Percentiles rank a stretch among this genome's conserved stretches.
phyloP scores from a whole-genome alignment of 2,888 invertebrate genomes.

The Oscheius sp. region DNA sequence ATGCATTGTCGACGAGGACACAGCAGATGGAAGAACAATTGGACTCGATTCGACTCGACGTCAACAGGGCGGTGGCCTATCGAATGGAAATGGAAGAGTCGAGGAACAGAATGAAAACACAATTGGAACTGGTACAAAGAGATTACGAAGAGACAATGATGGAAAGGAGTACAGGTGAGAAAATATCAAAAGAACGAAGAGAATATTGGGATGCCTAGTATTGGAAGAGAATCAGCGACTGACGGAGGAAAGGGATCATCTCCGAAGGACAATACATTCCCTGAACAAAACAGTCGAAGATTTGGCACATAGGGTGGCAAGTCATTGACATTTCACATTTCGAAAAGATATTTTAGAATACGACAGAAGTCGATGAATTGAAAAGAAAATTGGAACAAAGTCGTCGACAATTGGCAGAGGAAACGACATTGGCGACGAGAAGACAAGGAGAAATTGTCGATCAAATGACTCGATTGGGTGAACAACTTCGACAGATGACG shows the following conservation, averaged over 20 bases:
- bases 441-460: slow-evolving; percentile 28
- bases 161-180: slow-evolving; percentile 50
- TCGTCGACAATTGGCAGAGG: slow-evolving; percentile 38
- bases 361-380: slow-evolving; percentile 41
- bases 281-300: slow-evolving; percentile 27
- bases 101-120: slow-evolving; percentile 44
- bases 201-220: slow-evolving; percentile 9
- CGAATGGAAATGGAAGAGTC: slow-evolving; percentile 58
- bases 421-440: slow-evolving; percentile 28
- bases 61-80: slow-evolving; percentile 55
- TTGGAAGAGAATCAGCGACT: slow-evolving; percentile 50
- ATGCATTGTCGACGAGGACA: slow-evolving; percentile 41
- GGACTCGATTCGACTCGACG: slow-evolving; percentile 50
- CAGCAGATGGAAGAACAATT: slow-evolving; percentile 58
- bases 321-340: not conserved
- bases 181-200: not conserved
- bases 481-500: slow-evolving; percentile 15
- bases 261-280: slow-evolving; percentile 26
- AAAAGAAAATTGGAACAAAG: slow-evolving; percentile 53
- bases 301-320: slow-evolving; percentile 6
- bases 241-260: slow-evolving; percentile 50
- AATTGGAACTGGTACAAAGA: slow-evolving; percentile 51
- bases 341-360: not conserved
- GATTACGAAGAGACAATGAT: slow-evolving; percentile 68
- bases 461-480: slow-evolving; percentile 4